Conservation (phyloP, 1,140 invertebrate genomes). For the Drosophila ogumai region DNA sequence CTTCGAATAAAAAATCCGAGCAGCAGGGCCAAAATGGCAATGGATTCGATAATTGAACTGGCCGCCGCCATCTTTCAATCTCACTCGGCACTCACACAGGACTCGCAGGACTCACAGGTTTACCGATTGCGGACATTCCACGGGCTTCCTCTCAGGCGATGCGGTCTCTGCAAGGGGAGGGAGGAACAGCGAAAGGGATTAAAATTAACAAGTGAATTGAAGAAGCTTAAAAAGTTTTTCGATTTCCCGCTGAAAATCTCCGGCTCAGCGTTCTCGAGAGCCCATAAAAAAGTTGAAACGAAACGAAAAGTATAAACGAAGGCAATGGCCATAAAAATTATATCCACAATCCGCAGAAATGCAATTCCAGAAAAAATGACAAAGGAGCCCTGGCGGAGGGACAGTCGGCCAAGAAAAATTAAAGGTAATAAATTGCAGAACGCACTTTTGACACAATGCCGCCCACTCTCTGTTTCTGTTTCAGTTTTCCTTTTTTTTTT, state of each 20-base stretch:
- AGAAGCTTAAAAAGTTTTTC: constrained; percentile 43
- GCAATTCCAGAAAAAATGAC: constrained; percentile 47
- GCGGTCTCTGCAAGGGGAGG: constrained; percentile 14
- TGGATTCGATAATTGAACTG: constrained; percentile 65
- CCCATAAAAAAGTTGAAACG: constrained; percentile 44
- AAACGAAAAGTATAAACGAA: constrained; percentile 28
- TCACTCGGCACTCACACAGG: constrained; percentile 14
- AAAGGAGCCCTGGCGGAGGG: constrained; percentile 12
- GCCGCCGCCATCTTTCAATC: constrained; percentile 46
- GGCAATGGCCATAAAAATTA: constrained; percentile 46
- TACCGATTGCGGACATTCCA: constrained; percentile 42
- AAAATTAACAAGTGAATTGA: constrained; percentile 54
- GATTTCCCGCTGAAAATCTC: constrained; percentile 38
- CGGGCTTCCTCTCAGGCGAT: constrained; percentile 44
- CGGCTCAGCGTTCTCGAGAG: constrained; percentile 17
- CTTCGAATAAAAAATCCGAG: constrained; percentile 63
- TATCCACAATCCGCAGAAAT: constrained; percentile 67
- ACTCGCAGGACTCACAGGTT: constrained; percentile 38
- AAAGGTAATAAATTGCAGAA: constrained; percentile 77
- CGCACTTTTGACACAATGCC: constrained; percentile 69
- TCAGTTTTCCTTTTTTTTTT: constrained; percentile 25
- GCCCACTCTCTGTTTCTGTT: constrained; percentile 9
- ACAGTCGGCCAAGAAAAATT: constrained; percentile 59
- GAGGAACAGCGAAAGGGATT: constrained; percentile 24
- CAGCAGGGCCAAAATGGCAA: constrained; percentile 57